phyloP scores from a whole-genome alignment of 1,140 invertebrate genomes.

The Drosophila truncata region DNA sequence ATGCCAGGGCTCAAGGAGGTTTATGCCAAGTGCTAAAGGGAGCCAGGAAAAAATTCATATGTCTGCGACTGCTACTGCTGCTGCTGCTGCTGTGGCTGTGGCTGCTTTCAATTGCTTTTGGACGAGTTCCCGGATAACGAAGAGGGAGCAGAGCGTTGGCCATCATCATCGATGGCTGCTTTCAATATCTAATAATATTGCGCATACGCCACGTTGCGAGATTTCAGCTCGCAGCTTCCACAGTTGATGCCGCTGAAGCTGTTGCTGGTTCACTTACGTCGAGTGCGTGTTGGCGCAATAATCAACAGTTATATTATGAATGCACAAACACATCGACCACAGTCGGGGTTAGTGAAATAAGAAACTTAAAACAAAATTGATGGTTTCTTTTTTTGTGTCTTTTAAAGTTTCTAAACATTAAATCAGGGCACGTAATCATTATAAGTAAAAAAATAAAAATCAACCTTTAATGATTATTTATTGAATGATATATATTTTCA shows the following conservation, averaged over 20 bases:
- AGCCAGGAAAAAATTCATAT: slow-evolving; percentile 72
- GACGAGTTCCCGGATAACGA: background rate
- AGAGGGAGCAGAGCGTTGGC: slow-evolving; percentile 24
- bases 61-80: slow-evolving; percentile 64
- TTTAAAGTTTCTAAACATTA: no score
- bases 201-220: slow-evolving; percentile 74
- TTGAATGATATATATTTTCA: no score
- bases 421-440: no score
- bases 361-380: background rate
- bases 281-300: slow-evolving; percentile 82
- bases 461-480: no score
- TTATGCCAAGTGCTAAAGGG: slow-evolving; percentile 31
- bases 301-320: slow-evolving; percentile 83
- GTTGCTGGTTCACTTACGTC: slow-evolving; percentile 70
- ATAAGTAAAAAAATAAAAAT: no score
- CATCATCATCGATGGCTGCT: slow-evolving; percentile 72
- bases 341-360: background rate
- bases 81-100: slow-evolving; percentile 61
- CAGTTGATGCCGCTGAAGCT: slow-evolving; percentile 37
- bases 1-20: slow-evolving; percentile 24
- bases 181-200: slow-evolving; percentile 83
- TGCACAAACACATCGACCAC: slow-evolving; percentile 61
- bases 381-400: no score
- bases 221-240: slow-evolving; percentile 28
- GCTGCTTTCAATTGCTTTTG: slow-evolving; percentile 78